Base-by-base conservation (phyloP, 2,113 vertebrate species). In the Odontesthes bonariensis region DNA sequence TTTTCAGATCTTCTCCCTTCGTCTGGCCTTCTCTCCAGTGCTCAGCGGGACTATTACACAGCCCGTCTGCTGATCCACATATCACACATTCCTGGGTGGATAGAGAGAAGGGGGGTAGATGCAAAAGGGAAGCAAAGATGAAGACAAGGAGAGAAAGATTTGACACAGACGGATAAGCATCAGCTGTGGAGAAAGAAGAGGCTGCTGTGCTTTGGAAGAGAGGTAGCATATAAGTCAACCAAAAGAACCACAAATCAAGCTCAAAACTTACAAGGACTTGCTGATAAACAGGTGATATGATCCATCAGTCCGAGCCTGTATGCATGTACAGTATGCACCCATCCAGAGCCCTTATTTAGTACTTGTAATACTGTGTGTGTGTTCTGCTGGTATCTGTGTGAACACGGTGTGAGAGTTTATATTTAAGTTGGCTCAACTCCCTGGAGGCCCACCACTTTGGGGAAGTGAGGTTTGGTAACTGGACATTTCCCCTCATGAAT, bases 31-130 rank as follows among this genome's bases (percentile, higher is more conserved):
- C 86, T 76, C 83, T 58, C 77, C 55, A 52, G 75, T 84, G 77
- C 91, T 85, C 90, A 88, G 91, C 86, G 38, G 90, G 88, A 85
- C 85, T 57, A 77, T 82, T 74, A 78, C 69, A 61, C 83, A 84
- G 59, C 52, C 71, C 17, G 80, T 91, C 89, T 85, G 71, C 87
- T 92, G 88, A 87, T 89, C 87, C 86, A 86, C 90, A 91, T 92
- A 91, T 92, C 88, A 79, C 81, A 90, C 92, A 93, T 92, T 93
- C 92, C 85, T 89, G 64, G 62, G 71, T 83, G 87, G 82, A 87
- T 74, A 77, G 59, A 76, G 58, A 79, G 76, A 68, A 38, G 54
- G 54, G 49, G 35, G 69, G 59, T 17, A 55, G 46, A 35, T 54
- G 65, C 49, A 69, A 75, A 46, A 56, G 44, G 71, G 69, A 53